Conservation (phyloP, 2,888 invertebrate species). For the Tyria jacobaeae region DNA sequence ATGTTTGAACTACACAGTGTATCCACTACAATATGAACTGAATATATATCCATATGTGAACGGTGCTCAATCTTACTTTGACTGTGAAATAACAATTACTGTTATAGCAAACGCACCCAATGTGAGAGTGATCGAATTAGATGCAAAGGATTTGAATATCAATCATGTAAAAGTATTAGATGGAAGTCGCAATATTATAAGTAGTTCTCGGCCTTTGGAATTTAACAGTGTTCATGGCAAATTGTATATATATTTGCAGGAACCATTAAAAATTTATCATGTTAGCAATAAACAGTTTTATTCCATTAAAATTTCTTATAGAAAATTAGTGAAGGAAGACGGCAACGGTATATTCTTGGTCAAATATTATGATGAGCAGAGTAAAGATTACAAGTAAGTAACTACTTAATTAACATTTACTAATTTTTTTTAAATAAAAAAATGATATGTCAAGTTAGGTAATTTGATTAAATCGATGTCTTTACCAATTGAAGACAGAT, state of each 20-base stretch:
- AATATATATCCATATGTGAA: slow-evolving; percentile 69
- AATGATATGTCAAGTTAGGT: too few species aligned
- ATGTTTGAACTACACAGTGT: slow-evolving; percentile 80
- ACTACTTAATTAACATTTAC: slow-evolving; percentile 11
- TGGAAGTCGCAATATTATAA: slow-evolving; percentile 65
- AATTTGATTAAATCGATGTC: too few species aligned
- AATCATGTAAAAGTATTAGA: slow-evolving; percentile 66
- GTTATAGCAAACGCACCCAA: slow-evolving; percentile 75
- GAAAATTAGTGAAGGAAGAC: slow-evolving; percentile 61
- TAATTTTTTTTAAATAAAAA: neutral
- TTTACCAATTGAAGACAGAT: too few species aligned
- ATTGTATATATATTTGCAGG: slow-evolving; percentile 68
- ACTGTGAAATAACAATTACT: slow-evolving; percentile 74
- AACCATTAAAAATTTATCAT: slow-evolving; percentile 66
- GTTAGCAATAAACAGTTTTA: slow-evolving; percentile 61
- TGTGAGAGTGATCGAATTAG: slow-evolving; percentile 69
- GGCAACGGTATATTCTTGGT: slow-evolving; percentile 69
- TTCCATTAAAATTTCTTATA: slow-evolving; percentile 67
- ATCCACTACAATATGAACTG: slow-evolving; percentile 79
- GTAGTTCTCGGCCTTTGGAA: slow-evolving; percentile 67
- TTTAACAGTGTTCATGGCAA: slow-evolving; percentile 64
- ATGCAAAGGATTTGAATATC: slow-evolving; percentile 70
- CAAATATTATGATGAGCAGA: slow-evolving; percentile 66
- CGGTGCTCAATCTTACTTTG: slow-evolving; percentile 64
- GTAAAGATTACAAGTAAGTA: slow-evolving; percentile 65